Percentiles rank a stretch among this genome's conserved stretches.
Evolutionary conservation across 2,113 vertebrate genomes (phyloP).

Genomic region (Ovis canadensis): DNA sequence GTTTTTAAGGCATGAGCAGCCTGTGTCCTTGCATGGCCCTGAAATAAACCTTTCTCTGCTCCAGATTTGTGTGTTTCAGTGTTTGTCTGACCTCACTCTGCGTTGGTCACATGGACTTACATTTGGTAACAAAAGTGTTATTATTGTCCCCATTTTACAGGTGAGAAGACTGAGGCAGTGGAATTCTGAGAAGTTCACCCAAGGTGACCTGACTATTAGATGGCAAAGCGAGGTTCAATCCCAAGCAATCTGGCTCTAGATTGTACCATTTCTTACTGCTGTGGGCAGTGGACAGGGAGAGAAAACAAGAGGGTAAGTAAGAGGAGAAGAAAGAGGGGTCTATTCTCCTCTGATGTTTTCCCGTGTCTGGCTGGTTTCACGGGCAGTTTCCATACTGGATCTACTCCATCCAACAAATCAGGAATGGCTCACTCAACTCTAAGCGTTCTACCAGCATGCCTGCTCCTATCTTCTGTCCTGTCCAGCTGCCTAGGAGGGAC

Average conservation of each 20-base stretch:
- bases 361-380: neutral
- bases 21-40: neutral
- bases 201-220: neutral
- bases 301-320: neutral
- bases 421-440: neutral
- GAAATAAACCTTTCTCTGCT: neutral
- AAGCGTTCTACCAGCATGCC: neutral
- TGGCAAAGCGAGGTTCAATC: neutral
- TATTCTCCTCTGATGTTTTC: neutral
- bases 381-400: neutral
- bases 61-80: neutral
- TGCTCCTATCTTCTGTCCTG: neutral
- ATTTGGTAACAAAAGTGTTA: accelerated
- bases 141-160: neutral
- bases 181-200: neutral
- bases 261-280: neutral
- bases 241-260: neutral
- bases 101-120: neutral
- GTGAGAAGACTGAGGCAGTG: neutral
- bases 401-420: neutral
- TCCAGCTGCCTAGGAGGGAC: neutral
- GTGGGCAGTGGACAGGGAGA: neutral
- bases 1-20: neutral
- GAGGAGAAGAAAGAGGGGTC: too few species aligned
- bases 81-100: neutral